Percentiles rank a stretch among this genome's conserved stretches.
Conservation (phyloP, 2,113 vertebrate genomes). For the Indri indri region DNA sequence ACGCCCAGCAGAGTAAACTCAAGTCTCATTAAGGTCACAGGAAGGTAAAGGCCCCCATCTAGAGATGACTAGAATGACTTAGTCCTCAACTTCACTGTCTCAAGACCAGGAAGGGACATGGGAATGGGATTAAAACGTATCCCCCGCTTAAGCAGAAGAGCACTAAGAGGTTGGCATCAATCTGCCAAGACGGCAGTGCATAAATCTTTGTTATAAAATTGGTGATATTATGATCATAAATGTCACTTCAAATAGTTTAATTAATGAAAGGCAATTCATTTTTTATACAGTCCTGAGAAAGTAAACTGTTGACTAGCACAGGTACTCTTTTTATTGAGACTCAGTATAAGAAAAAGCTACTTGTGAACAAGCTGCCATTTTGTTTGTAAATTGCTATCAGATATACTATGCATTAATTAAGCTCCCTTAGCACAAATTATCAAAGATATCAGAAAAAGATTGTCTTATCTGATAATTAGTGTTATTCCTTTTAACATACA, state of each 20-base stretch:
- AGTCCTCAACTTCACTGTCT: not conserved
- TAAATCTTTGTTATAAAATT: not conserved
- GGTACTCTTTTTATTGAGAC: not conserved
- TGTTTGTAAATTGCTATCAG: not conserved
- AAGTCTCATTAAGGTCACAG: not conserved
- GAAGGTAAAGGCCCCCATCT: not conserved
- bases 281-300: not conserved
- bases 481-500: not conserved
- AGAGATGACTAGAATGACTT: not conserved
- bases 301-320: not conserved
- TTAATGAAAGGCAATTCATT: not conserved
- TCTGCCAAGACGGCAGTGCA: not conserved
- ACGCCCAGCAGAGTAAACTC: not conserved
- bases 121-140: not conserved
- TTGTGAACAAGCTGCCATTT: not conserved
- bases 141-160: not conserved
- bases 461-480: not conserved
- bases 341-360: not conserved
- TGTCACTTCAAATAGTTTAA: not conserved
- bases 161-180: not conserved
- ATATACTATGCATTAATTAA: not conserved
- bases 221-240: not conserved
- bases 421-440: not conserved
- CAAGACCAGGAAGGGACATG: not conserved
- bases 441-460: not conserved